These are phyloP conservation scores for Xestia xanthographa DNA, from an alignment of 2,888 invertebrate species.

Conservation along the genomic window DNA sequence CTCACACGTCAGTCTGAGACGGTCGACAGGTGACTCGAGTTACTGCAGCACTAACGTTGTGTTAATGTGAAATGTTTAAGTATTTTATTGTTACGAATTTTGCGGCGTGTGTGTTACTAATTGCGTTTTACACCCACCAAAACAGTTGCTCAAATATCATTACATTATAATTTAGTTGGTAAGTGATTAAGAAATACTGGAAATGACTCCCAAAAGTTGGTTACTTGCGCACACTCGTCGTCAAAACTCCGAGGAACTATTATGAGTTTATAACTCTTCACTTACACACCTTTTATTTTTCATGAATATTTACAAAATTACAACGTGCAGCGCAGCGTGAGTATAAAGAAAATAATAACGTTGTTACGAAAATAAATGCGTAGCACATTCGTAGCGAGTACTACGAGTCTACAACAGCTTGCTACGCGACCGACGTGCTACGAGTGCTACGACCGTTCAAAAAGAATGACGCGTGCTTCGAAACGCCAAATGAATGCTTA, in stretches of 20 bases:
- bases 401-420: slow-evolving; percentile 28
- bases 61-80: slow-evolving; percentile 4
- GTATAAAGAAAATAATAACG: neutral
- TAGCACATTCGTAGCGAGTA: slow-evolving; percentile 37
- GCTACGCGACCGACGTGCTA: slow-evolving; percentile 35
- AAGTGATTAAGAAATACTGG: neutral
- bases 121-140: neutral
- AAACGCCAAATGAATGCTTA: neutral
- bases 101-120: neutral
- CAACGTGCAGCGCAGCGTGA: no score
- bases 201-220: neutral
- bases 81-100: neutral
- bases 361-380: slow-evolving; percentile 24
- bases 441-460: slow-evolving; percentile 5
- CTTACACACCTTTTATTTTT: neutral
- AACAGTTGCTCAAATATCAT: neutral
- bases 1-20: neutral
- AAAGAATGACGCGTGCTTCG: slow-evolving; percentile 22
- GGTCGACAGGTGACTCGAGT: neutral
- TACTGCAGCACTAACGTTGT: neutral
- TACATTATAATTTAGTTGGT: neutral
- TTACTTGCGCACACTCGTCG: neutral
- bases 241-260: neutral
- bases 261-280: neutral
- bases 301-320: neutral